These are phyloP conservation scores for Pseudomyrmex dendroicus DNA, from an alignment of 1,140 invertebrate genomes.

Conservation along the genomic window DNA sequence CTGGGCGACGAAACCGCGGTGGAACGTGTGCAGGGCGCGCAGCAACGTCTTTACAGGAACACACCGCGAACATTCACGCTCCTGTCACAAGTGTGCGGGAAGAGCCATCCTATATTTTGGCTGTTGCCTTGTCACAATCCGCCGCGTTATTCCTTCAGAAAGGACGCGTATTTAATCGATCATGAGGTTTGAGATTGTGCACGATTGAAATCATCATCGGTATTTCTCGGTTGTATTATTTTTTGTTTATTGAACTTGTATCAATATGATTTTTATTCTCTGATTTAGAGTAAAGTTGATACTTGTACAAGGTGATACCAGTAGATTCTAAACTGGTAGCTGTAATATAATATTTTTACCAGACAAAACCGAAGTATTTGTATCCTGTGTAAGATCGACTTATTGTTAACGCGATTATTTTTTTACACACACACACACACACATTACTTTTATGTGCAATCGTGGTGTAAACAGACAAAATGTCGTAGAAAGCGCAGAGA, in stretches of 20 bases:
- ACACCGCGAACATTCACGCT: conserved; percentile 88
- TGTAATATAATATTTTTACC: too few relatives aligned
- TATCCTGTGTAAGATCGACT: too few relatives aligned
- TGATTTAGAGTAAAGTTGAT: too few relatives aligned
- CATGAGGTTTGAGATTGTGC: conserved; percentile 85
- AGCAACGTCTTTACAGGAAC: conserved; percentile 87
- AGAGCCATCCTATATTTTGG: conserved; percentile 89
- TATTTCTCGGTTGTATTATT: conserved; percentile 42
- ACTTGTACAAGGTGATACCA: too few relatives aligned
- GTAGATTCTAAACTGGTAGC: too few relatives aligned
- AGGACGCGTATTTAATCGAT: conserved; percentile 86
- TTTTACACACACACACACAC: too few relatives aligned
- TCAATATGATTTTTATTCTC: too few relatives aligned
- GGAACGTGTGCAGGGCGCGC: conserved; percentile 91
- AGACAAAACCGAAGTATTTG: too few relatives aligned
- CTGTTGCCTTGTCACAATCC: conserved; percentile 87
- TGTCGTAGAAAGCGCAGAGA: too few relatives aligned
- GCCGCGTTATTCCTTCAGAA: conserved; percentile 85
- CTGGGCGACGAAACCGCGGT: conserved; percentile 93
- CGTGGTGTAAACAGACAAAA: too few relatives aligned
- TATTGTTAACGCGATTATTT: too few relatives aligned
- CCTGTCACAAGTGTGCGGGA: conserved; percentile 92
- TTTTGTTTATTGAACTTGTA: conserved; percentile 19
- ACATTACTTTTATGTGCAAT: too few relatives aligned
- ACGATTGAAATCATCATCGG: conserved; percentile 11